Conservation (phyloP, 2,888 invertebrate genomes). For the Philereme transversata region DNA sequence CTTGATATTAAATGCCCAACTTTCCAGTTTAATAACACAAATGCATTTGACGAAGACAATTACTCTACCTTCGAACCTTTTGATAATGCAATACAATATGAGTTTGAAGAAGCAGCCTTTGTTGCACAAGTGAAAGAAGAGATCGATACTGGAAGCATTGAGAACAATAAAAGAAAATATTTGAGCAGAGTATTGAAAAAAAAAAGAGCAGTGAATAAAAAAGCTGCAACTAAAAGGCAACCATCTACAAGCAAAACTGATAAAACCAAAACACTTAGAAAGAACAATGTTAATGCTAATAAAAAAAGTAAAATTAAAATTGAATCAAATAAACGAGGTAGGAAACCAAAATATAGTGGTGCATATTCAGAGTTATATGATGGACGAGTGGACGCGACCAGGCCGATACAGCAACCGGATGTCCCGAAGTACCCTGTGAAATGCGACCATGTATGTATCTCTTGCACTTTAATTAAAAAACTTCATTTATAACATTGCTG, state of each 20-base stretch:
- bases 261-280: neutral
- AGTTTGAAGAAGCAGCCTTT: neutral
- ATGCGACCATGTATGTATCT: conserved; percentile 31
- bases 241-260: neutral
- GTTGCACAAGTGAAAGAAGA: conserved; percentile 5
- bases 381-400: neutral
- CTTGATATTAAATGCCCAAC: neutral
- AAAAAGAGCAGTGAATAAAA: neutral
- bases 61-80: neutral
- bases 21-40: neutral
- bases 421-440: conserved; percentile 25
- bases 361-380: neutral
- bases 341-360: neutral
- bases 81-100: conserved; percentile 1
- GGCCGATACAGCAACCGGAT: conserved; percentile 7
- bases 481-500: too few relatives aligned
- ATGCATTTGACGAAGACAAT: neutral
- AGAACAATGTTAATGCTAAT: neutral
- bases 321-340: neutral
- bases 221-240: neutral
- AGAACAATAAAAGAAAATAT: neutral
- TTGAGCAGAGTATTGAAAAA: neutral
- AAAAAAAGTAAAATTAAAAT: neutral
- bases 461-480: too few relatives aligned
- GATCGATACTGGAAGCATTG: neutral